Conservation (phyloP, 2,113 vertebrate species). For the Coptodon rendalli region DNA sequence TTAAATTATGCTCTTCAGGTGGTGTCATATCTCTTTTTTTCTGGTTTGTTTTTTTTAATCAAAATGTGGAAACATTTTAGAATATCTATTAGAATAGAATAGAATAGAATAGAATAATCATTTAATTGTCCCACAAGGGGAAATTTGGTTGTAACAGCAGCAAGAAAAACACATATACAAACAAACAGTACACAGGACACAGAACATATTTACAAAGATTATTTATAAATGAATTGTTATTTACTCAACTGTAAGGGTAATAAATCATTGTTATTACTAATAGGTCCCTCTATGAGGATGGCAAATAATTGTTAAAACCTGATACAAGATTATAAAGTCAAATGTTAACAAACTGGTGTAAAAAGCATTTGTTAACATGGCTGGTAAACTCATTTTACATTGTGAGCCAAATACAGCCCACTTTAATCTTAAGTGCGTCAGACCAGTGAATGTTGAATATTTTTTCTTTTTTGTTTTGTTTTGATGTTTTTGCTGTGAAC, state of each 20-base stretch:
- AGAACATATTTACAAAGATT: background rate
- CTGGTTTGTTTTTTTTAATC: background rate
- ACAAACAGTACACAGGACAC: background rate
- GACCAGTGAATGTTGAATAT: background rate
- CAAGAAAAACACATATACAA: background rate
- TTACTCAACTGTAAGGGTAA: background rate
- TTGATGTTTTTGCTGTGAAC: background rate
- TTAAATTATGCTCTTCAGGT: background rate
- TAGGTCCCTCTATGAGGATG: accelerated
- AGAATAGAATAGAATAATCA: background rate
- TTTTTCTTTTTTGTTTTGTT: background rate
- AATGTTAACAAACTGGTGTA: background rate
- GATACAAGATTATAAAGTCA: too few species aligned
- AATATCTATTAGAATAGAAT: too few species aligned
- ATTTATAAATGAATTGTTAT: background rate
- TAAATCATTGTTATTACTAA: background rate
- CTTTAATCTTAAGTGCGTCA: background rate
- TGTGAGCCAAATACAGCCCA: background rate
- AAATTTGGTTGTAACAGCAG: background rate
- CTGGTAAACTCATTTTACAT: background rate
- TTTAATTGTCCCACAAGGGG: background rate
- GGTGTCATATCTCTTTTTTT: background rate
- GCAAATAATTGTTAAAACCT: accelerated
- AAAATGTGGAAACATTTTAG: background rate
- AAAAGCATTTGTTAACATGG: background rate